Percentiles rank a stretch among this genome's conserved stretches.
These are phyloP conservation scores for Callopanchax toddi DNA, from an alignment of 2,113 vertebrate species.

Conservation along the genomic window DNA sequence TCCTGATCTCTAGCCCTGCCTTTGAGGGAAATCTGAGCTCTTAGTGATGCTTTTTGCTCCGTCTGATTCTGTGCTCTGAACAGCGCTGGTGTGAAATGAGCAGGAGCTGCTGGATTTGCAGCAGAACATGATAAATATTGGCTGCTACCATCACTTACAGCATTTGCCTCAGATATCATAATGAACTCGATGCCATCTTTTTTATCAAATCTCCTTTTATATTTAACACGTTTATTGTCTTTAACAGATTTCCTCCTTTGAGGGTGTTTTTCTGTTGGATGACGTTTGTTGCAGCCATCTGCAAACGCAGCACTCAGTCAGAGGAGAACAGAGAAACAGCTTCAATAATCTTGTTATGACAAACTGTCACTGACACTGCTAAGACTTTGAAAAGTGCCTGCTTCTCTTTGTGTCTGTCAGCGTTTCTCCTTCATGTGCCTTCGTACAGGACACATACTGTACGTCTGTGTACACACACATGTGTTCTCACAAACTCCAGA, in stretches of 20 bases:
- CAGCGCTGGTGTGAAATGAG: slow-evolving; percentile 38
- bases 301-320: slow-evolving; percentile 31
- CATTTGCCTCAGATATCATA: slow-evolving; percentile 39
- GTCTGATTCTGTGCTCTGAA: slow-evolving; percentile 34
- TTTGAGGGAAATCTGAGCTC: slow-evolving; percentile 27
- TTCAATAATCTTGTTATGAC: slow-evolving; percentile 57
- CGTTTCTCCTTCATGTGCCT: slow-evolving; percentile 9
- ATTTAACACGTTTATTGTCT: slow-evolving; percentile 51
- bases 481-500: slow-evolving; percentile 17
- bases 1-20: slow-evolving; percentile 3
- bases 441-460: slow-evolving; percentile 18
- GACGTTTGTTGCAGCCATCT: slow-evolving; percentile 36
- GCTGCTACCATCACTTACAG: slow-evolving; percentile 31
- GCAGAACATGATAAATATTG: slow-evolving; percentile 22
- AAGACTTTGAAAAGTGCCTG: slow-evolving; percentile 44
- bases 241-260: slow-evolving; percentile 30
- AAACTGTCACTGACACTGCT: slow-evolving; percentile 55
- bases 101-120: slow-evolving; percentile 6
- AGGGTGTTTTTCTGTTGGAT: slow-evolving; percentile 35
- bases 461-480: slow-evolving; percentile 8
- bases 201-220: slow-evolving; percentile 33
- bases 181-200: slow-evolving; percentile 28
- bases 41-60: slow-evolving; percentile 11
- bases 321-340: slow-evolving; percentile 44
- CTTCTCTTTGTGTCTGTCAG: slow-evolving; percentile 11